Evolutionary conservation across 1,140 invertebrate species (phyloP), one percentile per base, ranked within the genome.

Genomic region (Asbolus verrucosus): DNA sequence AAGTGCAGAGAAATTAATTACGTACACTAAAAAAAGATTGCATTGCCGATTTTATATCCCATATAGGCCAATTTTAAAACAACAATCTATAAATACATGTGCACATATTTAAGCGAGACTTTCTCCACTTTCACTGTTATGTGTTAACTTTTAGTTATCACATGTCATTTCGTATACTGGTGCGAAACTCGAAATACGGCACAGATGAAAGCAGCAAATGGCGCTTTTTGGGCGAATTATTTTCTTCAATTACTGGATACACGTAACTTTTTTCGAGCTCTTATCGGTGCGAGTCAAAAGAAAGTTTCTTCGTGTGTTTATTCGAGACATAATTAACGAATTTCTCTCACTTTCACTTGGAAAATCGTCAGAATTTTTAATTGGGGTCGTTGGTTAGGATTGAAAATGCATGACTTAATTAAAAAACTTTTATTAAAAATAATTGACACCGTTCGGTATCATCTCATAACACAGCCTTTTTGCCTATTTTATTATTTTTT

Each of bases 391-490:
- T n/a, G 24, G 24, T 27, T 3, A 8, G 24, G 3, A 27, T 27
- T 8, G 4, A 41, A 41, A 41, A 38, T 11, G 11, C 13, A 16
- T 9, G 15, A 9, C 15, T 15, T 16, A 36, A 36, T 16, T 41
- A 41, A 65, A 38, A 68, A 68, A 61, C 9, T 31, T 69, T 63
- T 63, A 31, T 69, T 41, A 69, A 69, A 69, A 69, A 63, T 69
- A 69, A 36, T 36, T 36, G 46, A 54, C 18, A 54, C 46, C 11
- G 14, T 21, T 3, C 3, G 24, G 46, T 54, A 54, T 54, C 46
- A 54, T 16, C 18, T n/a, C 18, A 18, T 24, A 38, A 60, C 67
- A 69, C 67, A 69, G 67, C 67, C 67, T 69, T 62, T 68, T 69
- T 69, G 67, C 67, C 67, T 36, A 14, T 24, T 59, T 59, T 46